Conservation (phyloP, 2,113 vertebrate species). For the Axis porcinus region DNA sequence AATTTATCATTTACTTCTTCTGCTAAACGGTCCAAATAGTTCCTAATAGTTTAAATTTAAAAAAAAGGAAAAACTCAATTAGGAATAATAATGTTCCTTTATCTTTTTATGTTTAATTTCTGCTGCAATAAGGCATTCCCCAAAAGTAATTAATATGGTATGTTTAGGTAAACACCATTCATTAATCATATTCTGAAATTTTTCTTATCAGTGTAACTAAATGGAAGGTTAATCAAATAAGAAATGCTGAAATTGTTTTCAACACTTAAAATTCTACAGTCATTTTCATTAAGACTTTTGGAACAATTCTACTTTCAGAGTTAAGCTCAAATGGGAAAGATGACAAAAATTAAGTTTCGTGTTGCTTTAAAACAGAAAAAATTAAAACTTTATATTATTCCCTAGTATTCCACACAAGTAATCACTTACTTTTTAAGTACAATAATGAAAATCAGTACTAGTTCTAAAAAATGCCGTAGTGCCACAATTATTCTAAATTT, state of each 20-base stretch:
- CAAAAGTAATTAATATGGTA: neutral
- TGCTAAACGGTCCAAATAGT: constrained; percentile 91
- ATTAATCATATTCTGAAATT: neutral
- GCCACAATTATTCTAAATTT: neutral
- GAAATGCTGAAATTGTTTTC: neutral
- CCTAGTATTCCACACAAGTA: neutral
- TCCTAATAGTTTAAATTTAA: constrained; percentile 73
- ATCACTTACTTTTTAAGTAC: neutral
- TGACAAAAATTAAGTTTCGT: neutral
- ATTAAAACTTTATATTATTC: neutral
- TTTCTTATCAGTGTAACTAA: constrained; percentile 5
- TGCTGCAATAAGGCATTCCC: neutral
- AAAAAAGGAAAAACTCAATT: neutral
- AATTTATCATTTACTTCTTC: constrained; percentile 98
- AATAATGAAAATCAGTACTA: constrained; percentile 4
- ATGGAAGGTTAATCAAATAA: constrained; percentile 8
- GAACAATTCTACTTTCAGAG: constrained; percentile 21
- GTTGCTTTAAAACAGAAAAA: constrained; percentile 13
- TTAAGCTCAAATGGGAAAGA: neutral
- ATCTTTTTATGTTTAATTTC: neutral
- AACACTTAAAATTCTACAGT: neutral
- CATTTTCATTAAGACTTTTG: constrained; percentile 15
- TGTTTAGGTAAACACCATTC: neutral
- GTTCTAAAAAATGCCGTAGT: neutral
- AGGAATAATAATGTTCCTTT: neutral